Percentiles rank a stretch among this genome's conserved stretches.
phyloP scores from a whole-genome alignment of 1,140 invertebrate species.

The Trichonephila clavipes region DNA sequence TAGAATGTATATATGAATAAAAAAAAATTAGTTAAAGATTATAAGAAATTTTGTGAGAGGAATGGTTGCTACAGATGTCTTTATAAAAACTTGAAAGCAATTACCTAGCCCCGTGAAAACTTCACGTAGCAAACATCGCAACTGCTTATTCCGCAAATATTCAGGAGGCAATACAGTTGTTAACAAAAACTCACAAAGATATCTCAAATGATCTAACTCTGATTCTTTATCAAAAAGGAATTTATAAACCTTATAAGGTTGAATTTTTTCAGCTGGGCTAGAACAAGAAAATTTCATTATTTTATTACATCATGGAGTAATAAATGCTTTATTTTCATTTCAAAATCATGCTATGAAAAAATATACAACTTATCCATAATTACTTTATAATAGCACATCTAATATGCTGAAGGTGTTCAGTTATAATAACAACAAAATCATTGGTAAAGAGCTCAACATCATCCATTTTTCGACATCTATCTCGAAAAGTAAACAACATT shows the following conservation, averaged over 20 bases:
- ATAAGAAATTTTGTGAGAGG: too few relatives aligned
- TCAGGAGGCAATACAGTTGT: conserved; percentile 89
- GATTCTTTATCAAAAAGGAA: conserved; percentile 83
- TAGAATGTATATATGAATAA: too few relatives aligned
- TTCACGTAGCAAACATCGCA: conserved; percentile 90
- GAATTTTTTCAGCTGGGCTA: conserved; percentile 68
- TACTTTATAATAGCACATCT: conserved; percentile 86
- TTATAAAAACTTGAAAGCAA: conserved; percentile 74
- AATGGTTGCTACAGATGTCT: too few relatives aligned
- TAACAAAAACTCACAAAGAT: conserved; percentile 90
- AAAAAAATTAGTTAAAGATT: too few relatives aligned
- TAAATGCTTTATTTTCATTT: too few relatives aligned
- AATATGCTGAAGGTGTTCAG: conserved; percentile 92
- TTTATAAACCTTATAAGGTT: conserved; percentile 69
- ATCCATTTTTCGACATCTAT: conserved; percentile 88
- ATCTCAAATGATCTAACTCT: conserved; percentile 90
- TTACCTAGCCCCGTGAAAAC: conserved; percentile 91
- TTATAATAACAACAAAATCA: conserved; percentile 89
- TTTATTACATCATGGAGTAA: not conserved
- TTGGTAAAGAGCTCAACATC: conserved; percentile 90
- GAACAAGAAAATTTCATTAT: not conserved
- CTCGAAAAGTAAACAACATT: conserved; percentile 88
- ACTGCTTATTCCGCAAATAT: conserved; percentile 87
- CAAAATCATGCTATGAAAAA: too few relatives aligned
- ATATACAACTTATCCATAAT: conserved; percentile 22